A percentile compares a stretch with the other conserved stretches of the same genome.
Evolutionary conservation across 2,888 invertebrate genomes (phyloP).

Genomic region (Diloba caeruleocephala): DNA sequence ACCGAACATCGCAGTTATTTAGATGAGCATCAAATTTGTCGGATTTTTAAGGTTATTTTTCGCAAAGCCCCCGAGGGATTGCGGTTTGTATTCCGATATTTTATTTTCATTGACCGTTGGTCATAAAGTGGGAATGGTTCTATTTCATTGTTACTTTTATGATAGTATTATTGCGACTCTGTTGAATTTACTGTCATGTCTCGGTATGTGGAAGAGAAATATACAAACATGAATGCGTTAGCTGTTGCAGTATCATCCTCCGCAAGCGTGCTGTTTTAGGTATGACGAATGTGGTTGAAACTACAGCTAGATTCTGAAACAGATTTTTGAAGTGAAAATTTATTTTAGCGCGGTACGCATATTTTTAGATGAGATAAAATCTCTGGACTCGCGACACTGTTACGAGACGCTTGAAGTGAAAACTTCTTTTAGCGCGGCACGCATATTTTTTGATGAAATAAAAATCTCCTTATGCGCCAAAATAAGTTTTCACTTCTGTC

Average conservation of each 20-base stretch:
- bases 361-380: too few relatives aligned
- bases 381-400: too few relatives aligned
- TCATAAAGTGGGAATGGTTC: slow-evolving; percentile 44
- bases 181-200: neutral
- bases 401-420: too few relatives aligned
- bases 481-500: too few relatives aligned
- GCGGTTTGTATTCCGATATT: slow-evolving; percentile 46
- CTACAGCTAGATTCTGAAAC: too few relatives aligned
- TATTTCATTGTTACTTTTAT: slow-evolving; percentile 13
- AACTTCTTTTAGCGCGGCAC: too few relatives aligned
- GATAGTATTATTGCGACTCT: neutral
- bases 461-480: too few relatives aligned
- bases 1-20: slow-evolving; percentile 67
- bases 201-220: neutral
- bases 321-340: too few relatives aligned
- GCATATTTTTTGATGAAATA: too few relatives aligned
- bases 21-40: slow-evolving; percentile 77
- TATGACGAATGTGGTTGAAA: too few relatives aligned
- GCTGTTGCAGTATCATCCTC: neutral
- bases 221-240: neutral
- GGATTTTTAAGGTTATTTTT: slow-evolving; percentile 58
- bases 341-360: too few relatives aligned
- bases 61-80: slow-evolving; percentile 52
- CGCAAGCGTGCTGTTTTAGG: too few relatives aligned
- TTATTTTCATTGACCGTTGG: slow-evolving; percentile 54